Conservation (phyloP, 2,797 vertebrate genomes). For the Emys orbicularis region DNA sequence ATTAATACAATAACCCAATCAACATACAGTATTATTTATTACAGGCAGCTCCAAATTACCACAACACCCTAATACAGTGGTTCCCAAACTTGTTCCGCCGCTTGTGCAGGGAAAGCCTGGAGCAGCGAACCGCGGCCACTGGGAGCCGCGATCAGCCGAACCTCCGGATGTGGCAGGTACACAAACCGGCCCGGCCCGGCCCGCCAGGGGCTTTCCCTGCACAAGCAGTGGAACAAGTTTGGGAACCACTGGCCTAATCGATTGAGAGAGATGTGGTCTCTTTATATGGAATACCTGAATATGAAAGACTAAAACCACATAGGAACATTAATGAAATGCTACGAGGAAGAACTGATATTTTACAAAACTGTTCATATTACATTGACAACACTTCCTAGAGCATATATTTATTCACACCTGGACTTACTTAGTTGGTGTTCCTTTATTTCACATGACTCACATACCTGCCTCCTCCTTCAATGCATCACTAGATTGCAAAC, state of each 20-base stretch:
- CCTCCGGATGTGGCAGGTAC: too few species aligned
- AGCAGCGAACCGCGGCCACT: too few species aligned
- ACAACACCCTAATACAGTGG: background rate
- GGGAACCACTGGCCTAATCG: background rate
- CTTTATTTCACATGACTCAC: background rate
- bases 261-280: background rate
- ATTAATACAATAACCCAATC: background rate
- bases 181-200: too few species aligned
- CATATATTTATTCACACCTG: background rate
- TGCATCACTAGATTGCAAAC: background rate
- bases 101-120: too few species aligned
- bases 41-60: background rate
- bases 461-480: background rate
- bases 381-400: background rate
- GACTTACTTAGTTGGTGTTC: background rate
- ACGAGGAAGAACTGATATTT: background rate
- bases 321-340: background rate
- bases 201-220: too few species aligned
- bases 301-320: background rate
- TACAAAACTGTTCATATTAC: background rate
- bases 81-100: too few species aligned
- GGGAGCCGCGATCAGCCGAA: too few species aligned
- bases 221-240: too few species aligned
- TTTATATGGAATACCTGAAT: background rate
- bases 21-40: background rate